These are phyloP conservation scores for Brachypalpus laphriformis DNA, from an alignment of 2,888 invertebrate genomes.

Conservation along the genomic window DNA sequence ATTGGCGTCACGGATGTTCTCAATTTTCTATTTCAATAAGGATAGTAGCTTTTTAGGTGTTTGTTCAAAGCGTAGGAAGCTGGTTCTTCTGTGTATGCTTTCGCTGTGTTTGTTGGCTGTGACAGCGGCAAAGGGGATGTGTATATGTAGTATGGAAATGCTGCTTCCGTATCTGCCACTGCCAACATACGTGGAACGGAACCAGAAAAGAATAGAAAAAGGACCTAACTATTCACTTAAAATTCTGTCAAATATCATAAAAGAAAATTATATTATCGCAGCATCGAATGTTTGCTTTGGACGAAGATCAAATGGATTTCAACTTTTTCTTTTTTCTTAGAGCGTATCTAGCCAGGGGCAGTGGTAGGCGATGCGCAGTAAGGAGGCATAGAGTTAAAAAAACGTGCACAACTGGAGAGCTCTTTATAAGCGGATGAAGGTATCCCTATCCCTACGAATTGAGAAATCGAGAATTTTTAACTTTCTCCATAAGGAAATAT, in stretches of 20 bases:
- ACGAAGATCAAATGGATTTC: conserved; percentile 70
- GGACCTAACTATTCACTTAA: conserved; percentile 73
- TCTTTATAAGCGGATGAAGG: conserved; percentile 51
- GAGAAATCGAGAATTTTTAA: conserved; percentile 47
- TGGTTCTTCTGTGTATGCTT: conserved; percentile 36
- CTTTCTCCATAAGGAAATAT: conserved; percentile 61
- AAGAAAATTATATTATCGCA: conserved; percentile 74
- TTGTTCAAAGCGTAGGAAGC: conserved; percentile 68
- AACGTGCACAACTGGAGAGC: conserved; percentile 22
- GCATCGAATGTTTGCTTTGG: conserved; percentile 71
- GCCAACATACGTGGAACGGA: conserved; percentile 39
- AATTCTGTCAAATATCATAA: conserved; percentile 74
- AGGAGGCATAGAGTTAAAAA: conserved; percentile 27
- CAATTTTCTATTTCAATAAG: conserved; percentile 73
- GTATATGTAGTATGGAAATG: conserved; percentile 59
- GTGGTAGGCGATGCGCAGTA: conserved; percentile 20
- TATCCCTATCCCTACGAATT: conserved; percentile 20
- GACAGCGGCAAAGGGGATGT: conserved; percentile 28
- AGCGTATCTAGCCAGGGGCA: conserved; percentile 35
- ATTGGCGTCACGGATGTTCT: conserved; percentile 73
- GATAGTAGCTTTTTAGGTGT: conserved; percentile 69
- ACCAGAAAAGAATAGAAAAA: conserved; percentile 48
- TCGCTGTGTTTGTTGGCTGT: conserved; percentile 49
- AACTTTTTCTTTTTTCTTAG: conserved; percentile 8
- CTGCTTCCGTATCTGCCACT: conserved; percentile 44